Percentiles rank a stretch among this genome's conserved stretches.
These are phyloP conservation scores for Neolamprologus longior DNA, from an alignment of 2,113 vertebrate species.

Conservation along the genomic window DNA sequence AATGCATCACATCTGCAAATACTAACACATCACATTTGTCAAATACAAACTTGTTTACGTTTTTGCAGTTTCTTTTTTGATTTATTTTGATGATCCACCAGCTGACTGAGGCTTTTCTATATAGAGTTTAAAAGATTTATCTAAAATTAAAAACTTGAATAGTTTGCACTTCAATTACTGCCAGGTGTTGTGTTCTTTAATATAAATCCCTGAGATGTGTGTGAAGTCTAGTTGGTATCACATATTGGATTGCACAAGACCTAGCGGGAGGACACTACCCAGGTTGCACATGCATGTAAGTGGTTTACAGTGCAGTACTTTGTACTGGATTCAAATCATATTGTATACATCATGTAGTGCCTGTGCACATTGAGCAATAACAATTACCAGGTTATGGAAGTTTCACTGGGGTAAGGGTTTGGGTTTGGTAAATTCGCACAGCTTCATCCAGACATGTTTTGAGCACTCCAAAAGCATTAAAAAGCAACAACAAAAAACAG, in stretches of 20 bases:
- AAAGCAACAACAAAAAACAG: not conserved
- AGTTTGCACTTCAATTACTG: not conserved
- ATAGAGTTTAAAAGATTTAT: not conserved
- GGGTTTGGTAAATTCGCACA: not conserved
- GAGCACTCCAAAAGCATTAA: not conserved
- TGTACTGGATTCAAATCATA: not conserved
- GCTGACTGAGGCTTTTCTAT: not conserved
- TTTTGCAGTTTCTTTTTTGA: not conserved
- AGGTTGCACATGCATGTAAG: not conserved
- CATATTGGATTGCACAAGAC: not conserved
- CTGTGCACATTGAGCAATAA: not conserved
- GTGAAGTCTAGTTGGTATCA: not conserved
- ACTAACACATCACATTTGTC: not conserved
- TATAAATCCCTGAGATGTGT: not conserved
- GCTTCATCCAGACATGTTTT: not conserved
- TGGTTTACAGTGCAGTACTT: not conserved
- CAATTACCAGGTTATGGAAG: not conserved
- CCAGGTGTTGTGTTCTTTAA: not conserved
- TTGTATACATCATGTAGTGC: not conserved
- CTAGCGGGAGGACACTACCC: not conserved
- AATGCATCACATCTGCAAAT: not conserved
- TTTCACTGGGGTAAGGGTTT: not conserved
- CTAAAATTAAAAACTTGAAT: not conserved
- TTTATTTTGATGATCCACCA: not conserved
- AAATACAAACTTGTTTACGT: not conserved